Evolutionary conservation across 2,113 vertebrate genomes (phyloP).

Genomic region (Pterocles gutturalis): DNA sequence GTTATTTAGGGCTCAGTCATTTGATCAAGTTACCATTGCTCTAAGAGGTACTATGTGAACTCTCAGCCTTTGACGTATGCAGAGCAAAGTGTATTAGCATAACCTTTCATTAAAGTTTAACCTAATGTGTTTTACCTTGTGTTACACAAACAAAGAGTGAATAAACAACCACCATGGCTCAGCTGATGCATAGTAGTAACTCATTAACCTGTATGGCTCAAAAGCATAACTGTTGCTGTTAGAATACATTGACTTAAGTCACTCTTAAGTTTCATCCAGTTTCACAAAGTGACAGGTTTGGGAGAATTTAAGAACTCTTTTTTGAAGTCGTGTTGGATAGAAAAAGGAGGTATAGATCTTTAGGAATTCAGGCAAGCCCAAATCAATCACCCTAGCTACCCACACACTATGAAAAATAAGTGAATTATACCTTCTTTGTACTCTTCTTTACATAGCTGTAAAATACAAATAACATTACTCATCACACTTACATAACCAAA

Average conservation of each 20-base stretch:
- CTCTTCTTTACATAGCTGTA: background rate
- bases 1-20: background rate
- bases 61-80: background rate
- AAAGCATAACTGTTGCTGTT: background rate
- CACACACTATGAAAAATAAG: background rate
- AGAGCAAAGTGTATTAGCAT: background rate
- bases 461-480: background rate
- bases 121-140: background rate
- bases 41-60: background rate
- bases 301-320: background rate
- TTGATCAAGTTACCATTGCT: background rate
- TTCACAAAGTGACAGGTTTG: background rate
- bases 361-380: background rate
- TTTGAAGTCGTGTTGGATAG: background rate
- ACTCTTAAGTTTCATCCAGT: background rate
- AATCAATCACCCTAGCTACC: background rate
- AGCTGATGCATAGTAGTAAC: background rate
- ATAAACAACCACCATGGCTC: background rate
- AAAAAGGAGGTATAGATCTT: background rate
- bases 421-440: background rate
- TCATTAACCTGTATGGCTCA: background rate
- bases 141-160: background rate
- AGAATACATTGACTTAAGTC: background rate
- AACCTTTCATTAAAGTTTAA: slow-evolving; percentile 16
- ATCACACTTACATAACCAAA: background rate